Evolutionary conservation across 2,888 invertebrate species (phyloP).

Genomic region (Diarsia dahlii): DNA sequence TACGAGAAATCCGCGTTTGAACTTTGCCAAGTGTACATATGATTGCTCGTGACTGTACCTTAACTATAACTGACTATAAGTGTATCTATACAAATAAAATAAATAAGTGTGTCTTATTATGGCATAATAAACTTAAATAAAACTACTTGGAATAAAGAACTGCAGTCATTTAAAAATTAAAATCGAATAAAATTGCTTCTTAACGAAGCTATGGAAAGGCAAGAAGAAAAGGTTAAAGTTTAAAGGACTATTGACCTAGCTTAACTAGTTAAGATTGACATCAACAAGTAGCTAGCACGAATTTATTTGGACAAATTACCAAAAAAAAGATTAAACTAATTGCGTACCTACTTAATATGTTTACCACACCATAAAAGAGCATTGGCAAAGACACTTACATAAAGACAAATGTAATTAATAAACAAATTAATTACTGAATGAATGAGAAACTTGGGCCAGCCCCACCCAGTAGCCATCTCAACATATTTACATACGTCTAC

Average conservation of each 20-base stretch:
- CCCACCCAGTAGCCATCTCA: slow-evolving; percentile 67
- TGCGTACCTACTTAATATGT: background rate
- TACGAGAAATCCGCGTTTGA: no score
- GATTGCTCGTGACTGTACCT: no score
- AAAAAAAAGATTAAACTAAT: no score
- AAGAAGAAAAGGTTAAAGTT: slow-evolving; percentile 1
- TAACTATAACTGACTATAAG: no score
- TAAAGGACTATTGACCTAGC: slow-evolving; percentile 9
- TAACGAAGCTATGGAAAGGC: background rate
- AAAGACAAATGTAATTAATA: slow-evolving; percentile 6
- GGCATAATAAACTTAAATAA: background rate
- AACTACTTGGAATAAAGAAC: background rate
- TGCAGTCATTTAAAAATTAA: background rate
- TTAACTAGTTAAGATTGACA: background rate
- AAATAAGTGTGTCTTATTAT: no score
- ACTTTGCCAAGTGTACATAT: no score
- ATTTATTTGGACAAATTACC: background rate
- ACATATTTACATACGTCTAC: slow-evolving; percentile 50
- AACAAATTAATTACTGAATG: slow-evolving; percentile 33
- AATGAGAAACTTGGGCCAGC: slow-evolving; percentile 15
- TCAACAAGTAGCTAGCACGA: no score
- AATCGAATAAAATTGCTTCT: background rate
- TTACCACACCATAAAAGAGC: no score
- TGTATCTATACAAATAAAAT: no score
- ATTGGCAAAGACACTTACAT: background rate